Percentiles rank a stretch among this genome's conserved stretches.
These are phyloP conservation scores for Hucho hucho DNA, from an alignment of 2,113 vertebrate species.

Conservation along the genomic window DNA sequence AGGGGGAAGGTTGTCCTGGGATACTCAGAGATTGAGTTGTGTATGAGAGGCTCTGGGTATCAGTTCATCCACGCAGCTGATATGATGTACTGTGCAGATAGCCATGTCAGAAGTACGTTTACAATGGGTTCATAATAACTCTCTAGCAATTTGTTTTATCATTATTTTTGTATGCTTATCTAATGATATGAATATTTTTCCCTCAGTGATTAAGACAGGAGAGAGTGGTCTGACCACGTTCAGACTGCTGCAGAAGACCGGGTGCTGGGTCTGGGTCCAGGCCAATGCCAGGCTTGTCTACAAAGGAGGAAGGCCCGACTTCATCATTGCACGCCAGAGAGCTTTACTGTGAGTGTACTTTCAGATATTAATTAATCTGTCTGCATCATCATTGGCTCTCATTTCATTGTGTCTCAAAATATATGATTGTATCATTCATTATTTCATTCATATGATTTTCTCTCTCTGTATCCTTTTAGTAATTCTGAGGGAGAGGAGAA, in stretches of 20 bases:
- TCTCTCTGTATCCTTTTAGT: constrained; percentile 45
- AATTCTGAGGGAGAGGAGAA: constrained; percentile 81
- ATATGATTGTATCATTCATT: background rate
- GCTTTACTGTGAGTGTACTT: constrained; percentile 82
- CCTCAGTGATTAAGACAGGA: constrained; percentile 80
- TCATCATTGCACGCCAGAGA: constrained; percentile 75
- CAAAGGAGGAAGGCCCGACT: constrained; percentile 75
- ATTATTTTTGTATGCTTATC: background rate
- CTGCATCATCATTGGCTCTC: background rate
- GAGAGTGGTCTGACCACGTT: constrained; percentile 77
- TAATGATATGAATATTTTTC: background rate
- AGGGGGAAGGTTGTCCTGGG: constrained; percentile 76
- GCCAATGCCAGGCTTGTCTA: constrained; percentile 76
- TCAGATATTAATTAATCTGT: no score
- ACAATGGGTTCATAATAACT: background rate
- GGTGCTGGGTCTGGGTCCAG: constrained; percentile 82
- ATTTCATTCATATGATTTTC: no score
- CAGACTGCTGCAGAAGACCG: constrained; percentile 76
- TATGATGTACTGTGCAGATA: constrained; percentile 80
- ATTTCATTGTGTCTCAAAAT: background rate
- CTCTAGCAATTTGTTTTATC: no score
- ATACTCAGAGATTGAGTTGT: constrained; percentile 75
- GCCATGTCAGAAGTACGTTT: constrained; percentile 73
- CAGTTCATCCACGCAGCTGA: constrained; percentile 79
- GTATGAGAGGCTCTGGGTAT: constrained; percentile 75